phyloP scores from a whole-genome alignment of 1,140 invertebrate genomes.

The Diabrotica virgifera region DNA sequence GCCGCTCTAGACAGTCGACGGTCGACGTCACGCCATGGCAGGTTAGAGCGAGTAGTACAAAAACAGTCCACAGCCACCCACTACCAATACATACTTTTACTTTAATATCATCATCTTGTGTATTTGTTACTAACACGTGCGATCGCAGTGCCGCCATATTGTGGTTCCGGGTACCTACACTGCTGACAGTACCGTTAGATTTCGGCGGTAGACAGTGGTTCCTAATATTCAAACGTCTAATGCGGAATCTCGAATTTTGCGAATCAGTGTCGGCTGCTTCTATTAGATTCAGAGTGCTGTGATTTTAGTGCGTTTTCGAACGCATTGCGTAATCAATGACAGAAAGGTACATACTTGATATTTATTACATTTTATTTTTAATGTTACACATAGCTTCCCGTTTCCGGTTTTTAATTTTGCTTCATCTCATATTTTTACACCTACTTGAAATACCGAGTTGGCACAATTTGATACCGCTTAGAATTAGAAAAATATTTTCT shows the following conservation, averaged over 20 bases:
- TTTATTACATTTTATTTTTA: constrained; percentile 3
- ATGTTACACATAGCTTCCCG: too few relatives aligned
- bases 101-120: constrained; percentile 11
- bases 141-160: constrained; percentile 16
- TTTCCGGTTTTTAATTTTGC: too few relatives aligned
- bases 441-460: too few relatives aligned
- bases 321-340: constrained; percentile 24
- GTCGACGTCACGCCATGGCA: constrained; percentile 17
- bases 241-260: constrained; percentile 11
- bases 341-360: constrained; percentile 14
- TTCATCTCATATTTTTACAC: too few relatives aligned
- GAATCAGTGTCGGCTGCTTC: constrained; percentile 3
- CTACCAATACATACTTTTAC: constrained; percentile 17
- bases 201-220: constrained; percentile 1
- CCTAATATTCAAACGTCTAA: constrained; percentile 5
- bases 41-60: constrained; percentile 7
- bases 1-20: constrained; percentile 21
- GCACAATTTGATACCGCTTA: too few relatives aligned
- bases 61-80: constrained; percentile 16
- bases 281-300: neutral
- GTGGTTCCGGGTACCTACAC: constrained; percentile 16
- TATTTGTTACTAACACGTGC: constrained; percentile 14
- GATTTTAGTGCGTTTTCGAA: constrained; percentile 15
- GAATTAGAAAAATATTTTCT: too few relatives aligned
- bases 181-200: constrained; percentile 6